A percentile compares a stretch with the other conserved stretches of the same genome.
Conservation (phyloP, 2,113 vertebrate genomes). For the Nyctibius bracteatus region DNA sequence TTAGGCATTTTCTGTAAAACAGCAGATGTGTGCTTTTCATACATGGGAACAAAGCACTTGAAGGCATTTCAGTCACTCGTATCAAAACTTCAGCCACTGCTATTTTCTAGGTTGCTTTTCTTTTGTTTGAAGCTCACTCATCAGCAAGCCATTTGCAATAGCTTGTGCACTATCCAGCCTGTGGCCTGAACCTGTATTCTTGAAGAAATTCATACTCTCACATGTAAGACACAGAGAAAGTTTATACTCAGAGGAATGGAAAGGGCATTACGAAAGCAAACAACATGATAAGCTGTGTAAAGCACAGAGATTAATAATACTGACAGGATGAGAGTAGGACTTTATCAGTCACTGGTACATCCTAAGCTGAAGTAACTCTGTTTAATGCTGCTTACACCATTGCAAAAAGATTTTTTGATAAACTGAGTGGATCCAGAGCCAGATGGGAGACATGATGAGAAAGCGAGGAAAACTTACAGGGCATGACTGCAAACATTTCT, state of each 20-base stretch:
- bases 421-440: not conserved
- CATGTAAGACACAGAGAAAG: not conserved
- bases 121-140: not conserved
- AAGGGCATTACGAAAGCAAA: not conserved
- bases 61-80: not conserved
- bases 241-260: not conserved
- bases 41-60: not conserved
- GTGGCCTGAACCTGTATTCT: not conserved
- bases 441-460: not conserved
- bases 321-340: not conserved
- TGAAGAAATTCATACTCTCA: not conserved
- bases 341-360: not conserved
- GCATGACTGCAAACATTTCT: not conserved
- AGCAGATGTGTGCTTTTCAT: not conserved
- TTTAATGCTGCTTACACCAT: not conserved
- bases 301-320: not conserved
- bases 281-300: not conserved
- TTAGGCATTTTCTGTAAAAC: not conserved
- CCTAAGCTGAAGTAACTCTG: not conserved
- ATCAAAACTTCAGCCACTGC: not conserved
- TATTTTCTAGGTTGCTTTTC: not conserved
- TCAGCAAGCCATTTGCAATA: not conserved
- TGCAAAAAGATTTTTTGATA: not conserved
- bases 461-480: not conserved
- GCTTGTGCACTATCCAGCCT: not conserved